phyloP scores from a whole-genome alignment of 2,113 vertebrate genomes.

The Oenanthe oenanthe region DNA sequence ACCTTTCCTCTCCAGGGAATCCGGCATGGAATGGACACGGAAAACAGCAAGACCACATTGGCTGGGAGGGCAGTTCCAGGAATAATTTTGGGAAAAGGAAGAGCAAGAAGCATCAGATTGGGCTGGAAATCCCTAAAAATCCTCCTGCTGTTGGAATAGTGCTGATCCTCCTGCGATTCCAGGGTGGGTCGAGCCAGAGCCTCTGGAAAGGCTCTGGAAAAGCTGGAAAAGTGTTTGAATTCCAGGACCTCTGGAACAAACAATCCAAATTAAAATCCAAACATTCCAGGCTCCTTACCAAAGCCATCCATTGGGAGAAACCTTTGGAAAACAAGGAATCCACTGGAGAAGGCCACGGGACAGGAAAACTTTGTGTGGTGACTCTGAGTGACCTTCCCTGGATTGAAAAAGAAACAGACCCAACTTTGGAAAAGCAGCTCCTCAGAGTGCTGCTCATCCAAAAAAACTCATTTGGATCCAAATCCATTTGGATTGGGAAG shows the following conservation, averaged over 20 bases:
- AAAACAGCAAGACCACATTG: accelerated
- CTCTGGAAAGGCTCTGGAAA: neutral
- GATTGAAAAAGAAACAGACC: neutral
- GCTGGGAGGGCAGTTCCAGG: neutral
- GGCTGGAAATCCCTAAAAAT: neutral
- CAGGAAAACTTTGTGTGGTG: neutral
- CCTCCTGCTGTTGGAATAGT: neutral
- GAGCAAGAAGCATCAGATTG: neutral
- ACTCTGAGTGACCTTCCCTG: neutral
- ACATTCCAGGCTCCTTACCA: constrained; percentile 50
- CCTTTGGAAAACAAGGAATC: neutral
- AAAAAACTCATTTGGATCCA: neutral
- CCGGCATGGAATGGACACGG: accelerated
- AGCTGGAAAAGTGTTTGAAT: neutral
- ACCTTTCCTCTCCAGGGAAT: neutral
- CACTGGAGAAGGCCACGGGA: accelerated
- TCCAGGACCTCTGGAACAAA: constrained; percentile 51
- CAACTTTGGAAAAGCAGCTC: neutral
- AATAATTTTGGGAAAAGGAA: neutral
- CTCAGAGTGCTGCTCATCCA: neutral
- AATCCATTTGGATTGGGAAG: neutral
- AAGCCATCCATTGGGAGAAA: neutral
- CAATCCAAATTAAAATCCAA: constrained; percentile 69
- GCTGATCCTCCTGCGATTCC: no score
- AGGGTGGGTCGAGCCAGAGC: neutral